Base-by-base conservation (phyloP, 2,113 vertebrate genomes). In the Miniopterus natalensis region DNA sequence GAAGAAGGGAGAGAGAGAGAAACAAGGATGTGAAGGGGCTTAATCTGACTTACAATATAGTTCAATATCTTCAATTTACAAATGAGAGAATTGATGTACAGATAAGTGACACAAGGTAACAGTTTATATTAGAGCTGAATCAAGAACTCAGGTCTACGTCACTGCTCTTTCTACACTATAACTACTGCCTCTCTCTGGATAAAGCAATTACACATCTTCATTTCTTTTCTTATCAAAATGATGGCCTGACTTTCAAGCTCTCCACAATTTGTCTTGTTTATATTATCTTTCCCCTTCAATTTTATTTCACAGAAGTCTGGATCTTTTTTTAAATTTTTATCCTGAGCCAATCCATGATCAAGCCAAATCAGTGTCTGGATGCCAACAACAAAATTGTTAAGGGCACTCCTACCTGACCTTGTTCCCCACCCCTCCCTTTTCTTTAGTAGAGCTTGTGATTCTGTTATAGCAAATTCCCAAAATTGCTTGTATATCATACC, bases 361-460 rank as follows among this genome's bases (percentile, higher is more conserved):
- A 81, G 59, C 2, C 27, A 80, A 92, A 1, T 2, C 25, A 53
- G 20, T 6, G 20, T 70, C 68, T 92, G 71, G n/a, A 94, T 85
- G 92, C 42, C 91, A 96, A 68, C 29, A 83, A 70, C 63, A 95
- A 79, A 59, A 85, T 79, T 86, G 40, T 51, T 88, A n/a, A 94
- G 11, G 65, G 63, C 45, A 75, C 57, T 94, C 68, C 57, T 63
- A 42, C 18, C 45, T 80, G 75, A 94, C 23, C 65, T 88, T 77
- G 75, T 88, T 6, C 23, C 45, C 15, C 36, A 36, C 27, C 25
- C 15, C 3, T 11, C 5, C 12, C 20, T 84, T 45, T 84, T 75
- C 77, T 55, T 65, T 47, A 74, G 12, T 63, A 77, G 40, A 15
- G 10, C 59, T 95, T 91, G 95, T 77, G 57, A 40, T 40, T 94